Evolutionary conservation across 2,113 vertebrate genomes (phyloP).

Genomic region (Neomonachus schauinslandi): DNA sequence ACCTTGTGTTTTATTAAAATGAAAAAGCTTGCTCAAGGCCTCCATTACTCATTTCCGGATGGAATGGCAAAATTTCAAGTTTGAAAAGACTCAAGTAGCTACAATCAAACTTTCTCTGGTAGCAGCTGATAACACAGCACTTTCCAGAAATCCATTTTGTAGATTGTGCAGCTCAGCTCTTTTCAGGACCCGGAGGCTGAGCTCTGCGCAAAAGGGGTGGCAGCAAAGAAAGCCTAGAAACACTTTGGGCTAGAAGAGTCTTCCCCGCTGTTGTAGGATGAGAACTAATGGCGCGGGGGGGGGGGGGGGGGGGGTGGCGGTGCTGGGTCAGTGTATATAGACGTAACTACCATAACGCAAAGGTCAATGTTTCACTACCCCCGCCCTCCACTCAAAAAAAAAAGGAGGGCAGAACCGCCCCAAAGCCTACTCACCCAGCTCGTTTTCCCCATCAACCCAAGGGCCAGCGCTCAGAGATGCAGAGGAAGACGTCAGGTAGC

Average conservation of each 20-base stretch:
- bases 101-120: conserved; percentile 50
- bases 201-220: not conserved
- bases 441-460: not conserved
- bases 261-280: not conserved
- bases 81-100: conserved; percentile 69
- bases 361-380: not conserved
- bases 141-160: conserved; percentile 46
- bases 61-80: conserved; percentile 72
- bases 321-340: not conserved
- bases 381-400: not conserved
- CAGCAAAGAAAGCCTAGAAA: not conserved
- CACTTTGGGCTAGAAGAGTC: not conserved
- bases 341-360: not conserved
- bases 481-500: conserved; percentile 62
- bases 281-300: not conserved
- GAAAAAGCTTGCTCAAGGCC: conserved; percentile 72
- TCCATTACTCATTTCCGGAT: conserved; percentile 76
- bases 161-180: conserved; percentile 11
- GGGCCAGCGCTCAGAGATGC: not conserved
- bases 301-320: not conserved
- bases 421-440: not conserved
- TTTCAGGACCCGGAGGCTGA: not conserved
- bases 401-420: not conserved
- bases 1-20: conserved; percentile 81
- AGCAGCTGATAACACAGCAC: conserved; percentile 65